Conservation (phyloP, 1,140 invertebrate species). For the Drosophila lini region DNA sequence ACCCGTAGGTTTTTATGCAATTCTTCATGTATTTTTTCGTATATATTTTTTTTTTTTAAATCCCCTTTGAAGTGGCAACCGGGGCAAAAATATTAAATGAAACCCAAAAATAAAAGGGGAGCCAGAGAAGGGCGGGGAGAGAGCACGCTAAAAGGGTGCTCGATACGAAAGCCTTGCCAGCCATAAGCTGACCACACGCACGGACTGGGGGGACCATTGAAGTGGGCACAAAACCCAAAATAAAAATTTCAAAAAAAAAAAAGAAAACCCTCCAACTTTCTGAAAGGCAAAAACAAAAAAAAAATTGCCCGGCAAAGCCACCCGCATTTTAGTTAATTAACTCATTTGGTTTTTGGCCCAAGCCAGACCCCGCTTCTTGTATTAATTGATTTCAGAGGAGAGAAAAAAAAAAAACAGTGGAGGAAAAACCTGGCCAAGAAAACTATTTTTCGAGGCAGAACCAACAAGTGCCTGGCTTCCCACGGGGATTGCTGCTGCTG, state of each 20-base stretch:
- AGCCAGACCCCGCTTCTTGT: conserved; percentile 51
- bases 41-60: conserved; percentile 32
- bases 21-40: conserved; percentile 1
- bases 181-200: conserved; percentile 80
- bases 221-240: conserved; percentile 53
- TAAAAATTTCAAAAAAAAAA: conserved; percentile 27
- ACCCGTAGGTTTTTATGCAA: conserved; percentile 22
- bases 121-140: background rate
- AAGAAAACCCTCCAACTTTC: conserved; percentile 9
- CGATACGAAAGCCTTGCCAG: conserved; percentile 66
- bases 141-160: conserved; percentile 72
- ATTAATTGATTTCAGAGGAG: conserved; percentile 76
- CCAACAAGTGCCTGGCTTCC: conserved; percentile 71
- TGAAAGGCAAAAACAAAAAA: conserved; percentile 12
- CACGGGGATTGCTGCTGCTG: conserved; percentile 67
- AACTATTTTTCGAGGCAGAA: conserved; percentile 52
- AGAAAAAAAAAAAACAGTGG: background rate
- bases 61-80: conserved; percentile 74
- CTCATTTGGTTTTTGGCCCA: conserved; percentile 81
- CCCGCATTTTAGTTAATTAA: conserved; percentile 85
- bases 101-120: conserved; percentile 61
- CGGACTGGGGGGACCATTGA: conserved; percentile 56
- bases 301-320: conserved; percentile 63
- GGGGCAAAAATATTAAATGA: conserved; percentile 77
- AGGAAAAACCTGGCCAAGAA: conserved; percentile 18